Percentiles rank a stretch among this genome's conserved stretches.
Evolutionary conservation across 2,113 vertebrate genomes (phyloP).

Genomic region (Antigone vipio): DNA sequence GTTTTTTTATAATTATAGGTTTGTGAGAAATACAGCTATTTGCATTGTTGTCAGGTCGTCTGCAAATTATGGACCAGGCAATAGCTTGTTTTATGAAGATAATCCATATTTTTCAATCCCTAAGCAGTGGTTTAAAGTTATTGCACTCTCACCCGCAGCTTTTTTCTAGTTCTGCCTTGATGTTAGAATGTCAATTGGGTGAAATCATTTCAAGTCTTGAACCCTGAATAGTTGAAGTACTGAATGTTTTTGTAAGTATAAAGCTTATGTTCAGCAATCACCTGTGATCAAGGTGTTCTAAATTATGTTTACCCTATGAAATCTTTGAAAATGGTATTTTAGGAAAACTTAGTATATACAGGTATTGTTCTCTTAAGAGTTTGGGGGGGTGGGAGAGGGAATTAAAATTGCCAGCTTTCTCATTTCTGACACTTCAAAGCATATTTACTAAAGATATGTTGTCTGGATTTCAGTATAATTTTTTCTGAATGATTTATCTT

Average conservation of each 20-base stretch:
- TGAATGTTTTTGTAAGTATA: neutral
- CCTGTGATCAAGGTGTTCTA: neutral
- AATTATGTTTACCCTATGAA: neutral
- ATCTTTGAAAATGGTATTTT: conserved; percentile 34
- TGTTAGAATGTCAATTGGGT: neutral
- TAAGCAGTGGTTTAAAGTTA: neutral
- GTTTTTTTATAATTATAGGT: neutral
- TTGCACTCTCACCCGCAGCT: neutral
- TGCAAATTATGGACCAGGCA: neutral
- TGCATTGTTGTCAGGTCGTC: neutral
- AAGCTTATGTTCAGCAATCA: neutral
- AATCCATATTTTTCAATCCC: neutral
- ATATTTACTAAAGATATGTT: neutral
- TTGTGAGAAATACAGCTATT: neutral
- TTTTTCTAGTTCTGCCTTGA: neutral
- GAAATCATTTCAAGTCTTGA: neutral
- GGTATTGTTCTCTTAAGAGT: neutral
- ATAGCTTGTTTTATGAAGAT: neutral
- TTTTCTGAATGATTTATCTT: conserved; percentile 45
- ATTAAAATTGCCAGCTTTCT: neutral
- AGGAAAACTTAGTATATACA: neutral
- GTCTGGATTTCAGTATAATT: conserved; percentile 31
- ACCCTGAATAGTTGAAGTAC: neutral
- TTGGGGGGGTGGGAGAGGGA: neutral
- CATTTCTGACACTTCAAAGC: conserved; percentile 31